Evolutionary conservation across 2,888 invertebrate genomes (phyloP).

Genomic region (Acleris cristana): DNA sequence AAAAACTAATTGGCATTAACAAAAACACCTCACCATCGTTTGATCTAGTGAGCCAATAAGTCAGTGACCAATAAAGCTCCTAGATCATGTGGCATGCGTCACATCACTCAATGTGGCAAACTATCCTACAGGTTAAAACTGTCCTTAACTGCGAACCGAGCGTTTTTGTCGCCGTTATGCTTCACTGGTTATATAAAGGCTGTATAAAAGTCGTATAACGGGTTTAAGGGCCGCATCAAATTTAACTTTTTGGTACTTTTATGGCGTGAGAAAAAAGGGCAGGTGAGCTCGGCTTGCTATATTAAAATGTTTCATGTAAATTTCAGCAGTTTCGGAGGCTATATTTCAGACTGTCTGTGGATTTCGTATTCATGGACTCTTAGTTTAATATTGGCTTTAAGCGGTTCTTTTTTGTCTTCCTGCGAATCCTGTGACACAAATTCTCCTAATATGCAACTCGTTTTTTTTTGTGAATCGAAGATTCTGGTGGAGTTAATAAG

Average conservation of each 20-base stretch:
- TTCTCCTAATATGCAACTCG: background rate
- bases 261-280: slow-evolving; percentile 79
- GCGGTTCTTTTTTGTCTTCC: slow-evolving; percentile 15
- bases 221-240: slow-evolving; percentile 60
- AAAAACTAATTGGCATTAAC: no score
- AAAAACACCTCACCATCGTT: no score
- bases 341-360: slow-evolving; percentile 74
- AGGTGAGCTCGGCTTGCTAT: slow-evolving; percentile 70
- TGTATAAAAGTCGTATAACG: slow-evolving; percentile 51
- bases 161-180: slow-evolving; percentile 37
- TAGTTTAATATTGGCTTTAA: slow-evolving; percentile 69
- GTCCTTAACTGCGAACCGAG: slow-evolving; percentile 40
- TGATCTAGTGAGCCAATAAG: no score
- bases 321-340: slow-evolving; percentile 62
- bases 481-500: no score
- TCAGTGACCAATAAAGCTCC: background rate
- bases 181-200: slow-evolving; percentile 38
- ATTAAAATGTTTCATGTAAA: slow-evolving; percentile 84
- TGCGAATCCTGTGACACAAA: background rate
- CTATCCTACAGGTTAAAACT: slow-evolving; percentile 28
- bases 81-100: slow-evolving; percentile 17
- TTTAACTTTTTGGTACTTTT: slow-evolving; percentile 65
- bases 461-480: no score
- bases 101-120: slow-evolving; percentile 22
- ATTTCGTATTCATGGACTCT: slow-evolving; percentile 79